These are phyloP conservation scores for Zootermopsis nevadensis DNA, from an alignment of 2,888 invertebrate genomes.

Conservation along the genomic window DNA sequence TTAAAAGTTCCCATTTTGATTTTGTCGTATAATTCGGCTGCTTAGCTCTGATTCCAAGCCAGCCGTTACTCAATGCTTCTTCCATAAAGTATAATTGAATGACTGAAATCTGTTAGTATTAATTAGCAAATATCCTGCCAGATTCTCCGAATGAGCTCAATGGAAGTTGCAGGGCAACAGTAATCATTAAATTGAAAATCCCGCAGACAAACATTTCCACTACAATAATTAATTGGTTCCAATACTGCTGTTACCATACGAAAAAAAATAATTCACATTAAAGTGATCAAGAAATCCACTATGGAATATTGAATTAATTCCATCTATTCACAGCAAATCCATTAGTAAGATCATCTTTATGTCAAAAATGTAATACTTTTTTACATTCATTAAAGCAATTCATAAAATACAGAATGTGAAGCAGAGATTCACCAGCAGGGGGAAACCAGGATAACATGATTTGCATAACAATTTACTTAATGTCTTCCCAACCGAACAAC, in stretches of 20 bases:
- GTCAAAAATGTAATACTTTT: conserved; percentile 35
- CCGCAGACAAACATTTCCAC: conserved; percentile 43
- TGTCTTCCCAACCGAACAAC: conserved; percentile 38
- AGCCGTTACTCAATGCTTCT: conserved; percentile 11
- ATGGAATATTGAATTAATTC: conserved; percentile 35
- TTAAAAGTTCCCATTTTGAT: not conserved
- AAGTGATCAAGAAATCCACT: conserved; percentile 31
- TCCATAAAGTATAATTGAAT: conserved; percentile 34
- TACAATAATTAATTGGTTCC: conserved; percentile 44
- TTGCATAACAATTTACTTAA: conserved; percentile 54
- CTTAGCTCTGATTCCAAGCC: not conserved
- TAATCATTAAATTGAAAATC: conserved; percentile 50
- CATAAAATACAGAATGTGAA: conserved; percentile 34
- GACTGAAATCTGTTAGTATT: conserved; percentile 36
- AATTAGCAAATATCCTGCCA: conserved; percentile 36
- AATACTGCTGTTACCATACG: conserved; percentile 55
- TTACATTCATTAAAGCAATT: conserved; percentile 43
- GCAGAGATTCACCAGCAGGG: conserved; percentile 14
- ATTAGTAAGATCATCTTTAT: conserved; percentile 42
- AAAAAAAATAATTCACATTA: conserved; percentile 53
- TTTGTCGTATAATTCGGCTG: not conserved
- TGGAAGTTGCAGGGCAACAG: conserved; percentile 34
- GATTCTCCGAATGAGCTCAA: conserved; percentile 29
- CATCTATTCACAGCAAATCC: conserved; percentile 33
- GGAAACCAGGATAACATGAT: conserved; percentile 26